Conservation (phyloP, 2,113 vertebrate genomes). For the Lasiurus borealis region DNA sequence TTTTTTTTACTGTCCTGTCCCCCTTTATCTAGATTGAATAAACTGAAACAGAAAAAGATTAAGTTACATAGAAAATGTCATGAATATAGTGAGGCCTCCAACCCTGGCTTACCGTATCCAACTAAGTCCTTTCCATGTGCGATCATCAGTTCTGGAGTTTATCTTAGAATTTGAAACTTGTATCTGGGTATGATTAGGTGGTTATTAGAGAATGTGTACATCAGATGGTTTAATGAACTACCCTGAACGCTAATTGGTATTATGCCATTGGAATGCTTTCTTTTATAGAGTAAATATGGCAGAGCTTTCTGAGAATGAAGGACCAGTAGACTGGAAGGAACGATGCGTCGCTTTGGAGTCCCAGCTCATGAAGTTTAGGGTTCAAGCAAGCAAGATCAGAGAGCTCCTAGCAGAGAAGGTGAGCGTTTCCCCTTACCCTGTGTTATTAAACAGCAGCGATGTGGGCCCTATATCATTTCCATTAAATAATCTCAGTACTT, state of each 20-base stretch:
- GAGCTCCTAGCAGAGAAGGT: conserved; percentile 98
- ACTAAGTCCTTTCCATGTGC: conserved; percentile 9
- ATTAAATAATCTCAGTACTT: conserved; percentile 10
- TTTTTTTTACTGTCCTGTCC: not conserved
- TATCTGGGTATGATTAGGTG: not conserved
- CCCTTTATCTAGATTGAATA: not conserved
- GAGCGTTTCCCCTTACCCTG: conserved; percentile 63
- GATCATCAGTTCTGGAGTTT: not conserved
- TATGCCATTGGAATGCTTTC: conserved; percentile 64
- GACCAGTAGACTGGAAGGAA: conserved; percentile 95
- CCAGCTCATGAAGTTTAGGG: conserved; percentile 96
- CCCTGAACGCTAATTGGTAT: not conserved
- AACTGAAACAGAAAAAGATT: not conserved
- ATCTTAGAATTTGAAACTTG: conserved; percentile 31
- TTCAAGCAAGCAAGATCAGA: conserved; percentile 97
- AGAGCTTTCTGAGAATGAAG: conserved; percentile 90
- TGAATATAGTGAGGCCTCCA: not conserved
- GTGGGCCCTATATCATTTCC: not conserved
- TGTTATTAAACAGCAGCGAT: not conserved
- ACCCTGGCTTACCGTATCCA: not conserved
- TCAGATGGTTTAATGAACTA: not conserved
- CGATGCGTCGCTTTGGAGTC: conserved; percentile 95
- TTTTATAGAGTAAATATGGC: conserved; percentile 89
- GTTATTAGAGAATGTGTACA: not conserved
- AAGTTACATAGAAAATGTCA: not conserved